Base-by-base conservation (phyloP, 2,113 vertebrate species). In the Quiscalus mexicanus region DNA sequence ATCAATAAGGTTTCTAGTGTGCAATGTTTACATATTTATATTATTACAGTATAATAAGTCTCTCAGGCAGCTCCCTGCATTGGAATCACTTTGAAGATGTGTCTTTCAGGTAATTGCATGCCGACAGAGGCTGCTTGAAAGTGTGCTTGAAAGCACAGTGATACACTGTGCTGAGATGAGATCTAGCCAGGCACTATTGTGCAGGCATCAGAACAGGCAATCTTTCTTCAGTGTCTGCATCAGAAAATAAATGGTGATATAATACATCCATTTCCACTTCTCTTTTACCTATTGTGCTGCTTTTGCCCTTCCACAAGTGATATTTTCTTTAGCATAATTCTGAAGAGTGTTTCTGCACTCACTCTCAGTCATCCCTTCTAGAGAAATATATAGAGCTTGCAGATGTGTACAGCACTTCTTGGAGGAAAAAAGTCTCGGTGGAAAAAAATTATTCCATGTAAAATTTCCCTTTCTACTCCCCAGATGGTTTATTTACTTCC, bases 1-100 rank as follows among this genome's bases (percentile, higher is more conserved):
- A 93, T 96, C 85, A 96, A 69, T 96, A 95, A 78, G 67, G 81
- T 31, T 80, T 91, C 63, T 73, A 90, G 53, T 79, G 28, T 50
- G 71, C 52, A 89, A 87, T 93, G 84, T 93, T 96, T 96, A 95
- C 92, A 92, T 96, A 95, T 96, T 95, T 97, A 93, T 95, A 92
- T 80, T 84, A 90, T 93, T 87, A 95, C 78, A 95, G 89, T 53
- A 47, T 85, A 92, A 93, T 92, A 93, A 71, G 85, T 87, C 77
- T 68, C 58, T 73, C 74, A 76, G 75, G 87, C 84, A 90, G 89
- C 37, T 86, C 83, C 59, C 55, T 90, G 87, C 87, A 64, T 35
- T 89, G 47, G 91, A 93, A 94, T 95, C 37, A 84, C 74, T 93
- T 87, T 93, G 60, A 92, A 63, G 53, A 81, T 96, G 42, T 39